Conservation (phyloP, 2,888 invertebrate genomes). For the Ferdinandea cuprea region DNA sequence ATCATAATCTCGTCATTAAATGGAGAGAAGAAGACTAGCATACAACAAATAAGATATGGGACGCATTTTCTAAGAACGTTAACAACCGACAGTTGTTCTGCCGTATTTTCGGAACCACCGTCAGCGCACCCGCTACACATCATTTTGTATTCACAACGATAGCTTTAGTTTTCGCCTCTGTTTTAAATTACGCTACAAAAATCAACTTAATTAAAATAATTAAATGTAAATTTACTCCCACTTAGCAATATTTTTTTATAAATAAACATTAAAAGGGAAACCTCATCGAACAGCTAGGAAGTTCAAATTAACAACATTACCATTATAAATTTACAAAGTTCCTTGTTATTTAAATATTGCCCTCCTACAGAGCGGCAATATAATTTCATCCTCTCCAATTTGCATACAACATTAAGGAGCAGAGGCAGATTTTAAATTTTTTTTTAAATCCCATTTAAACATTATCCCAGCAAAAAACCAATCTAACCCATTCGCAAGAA, state of each 20-base stretch:
- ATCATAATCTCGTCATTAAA: too few relatives aligned
- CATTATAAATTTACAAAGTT: conserved; percentile 30
- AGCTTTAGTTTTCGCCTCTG: background rate
- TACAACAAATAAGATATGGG: too few relatives aligned
- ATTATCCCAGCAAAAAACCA: conserved; percentile 15
- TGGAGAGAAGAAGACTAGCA: too few relatives aligned
- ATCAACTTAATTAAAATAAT: conserved; percentile 38
- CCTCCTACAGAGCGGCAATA: conserved; percentile 32
- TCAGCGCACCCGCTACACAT: too few relatives aligned
- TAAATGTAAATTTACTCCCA: conserved; percentile 32
- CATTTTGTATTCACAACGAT: background rate
- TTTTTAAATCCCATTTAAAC: conserved; percentile 43
- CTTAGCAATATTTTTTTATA: background rate
- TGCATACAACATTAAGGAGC: conserved; percentile 51
- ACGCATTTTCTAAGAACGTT: too few relatives aligned
- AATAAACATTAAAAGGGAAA: conserved; percentile 24
- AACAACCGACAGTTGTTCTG: too few relatives aligned
- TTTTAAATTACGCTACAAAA: background rate
- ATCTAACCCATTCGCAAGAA: conserved; percentile 27
- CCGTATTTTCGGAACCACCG: too few relatives aligned
- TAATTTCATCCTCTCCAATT: conserved; percentile 56
- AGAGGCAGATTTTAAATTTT: conserved; percentile 58
- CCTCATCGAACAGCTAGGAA: conserved; percentile 5
- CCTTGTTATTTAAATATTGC: conserved; percentile 37
- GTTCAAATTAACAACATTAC: conserved; percentile 36